A percentile compares a stretch with the other conserved stretches of the same genome.
phyloP scores from a whole-genome alignment of 2,888 invertebrate genomes.

The Marronus borbonicus region DNA sequence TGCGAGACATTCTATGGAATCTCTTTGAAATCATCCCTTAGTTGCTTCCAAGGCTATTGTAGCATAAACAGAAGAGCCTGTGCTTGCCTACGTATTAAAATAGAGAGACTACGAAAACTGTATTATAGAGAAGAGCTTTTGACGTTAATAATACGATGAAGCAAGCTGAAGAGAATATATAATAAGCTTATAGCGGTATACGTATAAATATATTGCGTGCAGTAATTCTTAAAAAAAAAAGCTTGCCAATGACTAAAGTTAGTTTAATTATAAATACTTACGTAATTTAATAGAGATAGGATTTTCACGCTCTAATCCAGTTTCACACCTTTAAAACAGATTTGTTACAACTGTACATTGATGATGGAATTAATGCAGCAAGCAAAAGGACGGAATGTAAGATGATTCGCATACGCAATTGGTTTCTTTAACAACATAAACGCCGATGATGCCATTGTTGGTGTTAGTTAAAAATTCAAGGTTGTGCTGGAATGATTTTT shows the following conservation, averaged over 20 bases:
- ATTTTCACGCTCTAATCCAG: neutral
- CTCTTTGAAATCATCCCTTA: too few species aligned
- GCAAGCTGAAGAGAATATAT: neutral
- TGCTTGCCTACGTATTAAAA: too few species aligned
- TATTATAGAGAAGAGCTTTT: neutral
- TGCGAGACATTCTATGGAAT: too few species aligned
- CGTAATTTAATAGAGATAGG: neutral
- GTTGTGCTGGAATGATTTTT: neutral
- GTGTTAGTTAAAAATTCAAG: conserved; percentile 15
- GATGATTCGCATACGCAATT: conserved; percentile 24
- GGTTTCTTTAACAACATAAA: conserved; percentile 37
- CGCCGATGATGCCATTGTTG: conserved; percentile 31
- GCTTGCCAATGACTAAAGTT: too few species aligned
- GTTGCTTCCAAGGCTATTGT: too few species aligned
- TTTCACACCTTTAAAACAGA: conserved; percentile 29
- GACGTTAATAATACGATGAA: neutral
- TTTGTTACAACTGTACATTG: conserved; percentile 32
- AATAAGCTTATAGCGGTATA: neutral
- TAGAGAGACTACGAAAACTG: too few species aligned
- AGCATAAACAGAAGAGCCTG: too few species aligned
- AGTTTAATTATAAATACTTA: conserved; percentile 1
- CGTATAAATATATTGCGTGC: too few species aligned
- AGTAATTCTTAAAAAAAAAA: too few species aligned
- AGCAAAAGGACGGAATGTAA: conserved; percentile 22
- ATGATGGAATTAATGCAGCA: neutral